phyloP scores from a whole-genome alignment of 2,113 vertebrate species.

The Nannobrachium achirus region DNA sequence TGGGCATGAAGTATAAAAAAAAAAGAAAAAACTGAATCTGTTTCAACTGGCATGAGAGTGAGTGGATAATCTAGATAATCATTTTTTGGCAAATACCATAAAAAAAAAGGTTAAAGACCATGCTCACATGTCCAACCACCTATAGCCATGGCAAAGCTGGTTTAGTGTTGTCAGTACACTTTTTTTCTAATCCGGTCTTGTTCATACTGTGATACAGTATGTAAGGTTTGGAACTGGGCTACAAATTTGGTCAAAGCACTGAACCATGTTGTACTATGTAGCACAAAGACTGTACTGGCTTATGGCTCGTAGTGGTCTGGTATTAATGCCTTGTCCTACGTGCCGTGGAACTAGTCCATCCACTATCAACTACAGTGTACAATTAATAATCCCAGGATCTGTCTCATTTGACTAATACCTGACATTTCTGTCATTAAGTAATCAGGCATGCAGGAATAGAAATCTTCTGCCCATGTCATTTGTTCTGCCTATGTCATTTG shows the following conservation, averaged over 20 bases:
- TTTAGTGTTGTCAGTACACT: too few species aligned
- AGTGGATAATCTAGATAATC: too few species aligned
- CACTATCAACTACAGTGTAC: constrained; percentile 4
- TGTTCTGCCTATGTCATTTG: constrained; percentile 32
- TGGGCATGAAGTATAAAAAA: too few species aligned
- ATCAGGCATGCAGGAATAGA: background rate
- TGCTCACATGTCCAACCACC: too few species aligned
- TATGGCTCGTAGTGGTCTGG: constrained; percentile 12
- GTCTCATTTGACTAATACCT: background rate
- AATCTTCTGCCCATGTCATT: constrained; percentile 35
- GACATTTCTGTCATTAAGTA: background rate
- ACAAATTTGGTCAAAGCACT: constrained; percentile 15
- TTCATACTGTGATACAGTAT: too few species aligned
- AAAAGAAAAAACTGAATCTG: too few species aligned
- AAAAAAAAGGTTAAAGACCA: too few species aligned
- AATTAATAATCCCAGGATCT: background rate
- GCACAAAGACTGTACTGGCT: constrained; percentile 21
- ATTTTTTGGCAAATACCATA: too few species aligned
- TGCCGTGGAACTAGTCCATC: constrained; percentile 22
- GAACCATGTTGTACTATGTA: background rate
- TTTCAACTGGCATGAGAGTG: too few species aligned
- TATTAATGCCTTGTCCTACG: constrained; percentile 12
- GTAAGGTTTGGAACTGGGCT: background rate
- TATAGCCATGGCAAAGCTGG: too few species aligned
- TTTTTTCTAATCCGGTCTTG: too few species aligned